phyloP scores from a whole-genome alignment of 2,113 vertebrate genomes.

The Paradoxurus hermaphroditus region DNA sequence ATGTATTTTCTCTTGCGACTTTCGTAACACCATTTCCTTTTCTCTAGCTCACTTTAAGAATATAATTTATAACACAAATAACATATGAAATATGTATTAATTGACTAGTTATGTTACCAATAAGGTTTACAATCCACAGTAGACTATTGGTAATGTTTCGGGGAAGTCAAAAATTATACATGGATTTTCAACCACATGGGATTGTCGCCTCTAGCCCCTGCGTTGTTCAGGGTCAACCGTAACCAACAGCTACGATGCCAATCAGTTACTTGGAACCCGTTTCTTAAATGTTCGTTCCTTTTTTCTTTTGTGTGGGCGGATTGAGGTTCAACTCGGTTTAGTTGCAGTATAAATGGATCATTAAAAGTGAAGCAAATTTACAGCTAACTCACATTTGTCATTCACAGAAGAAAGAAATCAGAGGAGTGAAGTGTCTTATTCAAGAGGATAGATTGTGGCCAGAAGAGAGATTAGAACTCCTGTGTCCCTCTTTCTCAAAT shows the following conservation, averaged over 20 bases:
- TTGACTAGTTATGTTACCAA: not conserved
- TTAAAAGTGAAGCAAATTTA: not conserved
- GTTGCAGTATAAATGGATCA: not conserved
- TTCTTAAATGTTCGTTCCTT: not conserved
- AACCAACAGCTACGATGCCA: not conserved
- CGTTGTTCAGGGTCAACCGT: not conserved
- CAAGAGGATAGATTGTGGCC: not conserved
- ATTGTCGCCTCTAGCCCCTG: not conserved
- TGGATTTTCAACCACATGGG: not conserved
- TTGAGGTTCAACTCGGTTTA: not conserved
- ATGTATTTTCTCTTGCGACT: not conserved
- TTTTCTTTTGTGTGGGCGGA: not conserved
- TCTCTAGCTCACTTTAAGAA: not conserved
- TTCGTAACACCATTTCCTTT: not conserved
- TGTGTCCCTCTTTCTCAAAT: not conserved
- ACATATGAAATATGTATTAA: not conserved
- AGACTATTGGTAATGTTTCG: not conserved
- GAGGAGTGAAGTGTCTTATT: not conserved
- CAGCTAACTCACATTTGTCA: not conserved
- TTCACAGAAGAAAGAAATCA: not conserved
- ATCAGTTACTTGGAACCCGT: not conserved
- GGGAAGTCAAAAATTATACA: not conserved
- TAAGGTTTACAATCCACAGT: not conserved
- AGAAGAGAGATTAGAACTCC: not conserved
- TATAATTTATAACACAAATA: not conserved